Percentiles rank a stretch among this genome's conserved stretches.
These are phyloP conservation scores for Crypturellus tataupa DNA, from an alignment of 2,797 vertebrate genomes.

Conservation along the genomic window DNA sequence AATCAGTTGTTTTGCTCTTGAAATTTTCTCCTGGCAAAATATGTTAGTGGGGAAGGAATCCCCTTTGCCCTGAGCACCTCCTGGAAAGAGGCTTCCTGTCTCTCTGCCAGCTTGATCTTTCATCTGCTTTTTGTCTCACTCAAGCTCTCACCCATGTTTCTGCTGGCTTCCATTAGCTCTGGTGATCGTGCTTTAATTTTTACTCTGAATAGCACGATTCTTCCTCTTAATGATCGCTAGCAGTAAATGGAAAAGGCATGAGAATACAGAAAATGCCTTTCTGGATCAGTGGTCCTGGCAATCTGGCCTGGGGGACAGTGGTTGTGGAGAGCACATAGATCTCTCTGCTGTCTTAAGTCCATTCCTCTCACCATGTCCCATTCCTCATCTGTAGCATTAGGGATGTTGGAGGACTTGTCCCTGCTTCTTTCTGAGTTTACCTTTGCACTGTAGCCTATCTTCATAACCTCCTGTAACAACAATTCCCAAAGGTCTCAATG, in stretches of 20 bases:
- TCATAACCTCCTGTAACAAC: background rate
- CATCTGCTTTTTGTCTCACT: background rate
- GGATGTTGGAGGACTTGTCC: fast-evolving
- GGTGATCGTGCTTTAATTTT: background rate
- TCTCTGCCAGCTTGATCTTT: background rate
- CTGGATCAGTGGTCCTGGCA: background rate
- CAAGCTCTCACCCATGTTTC: background rate
- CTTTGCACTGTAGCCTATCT: background rate
- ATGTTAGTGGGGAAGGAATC: background rate
- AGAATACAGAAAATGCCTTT: background rate
- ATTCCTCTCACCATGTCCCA: fast-evolving
- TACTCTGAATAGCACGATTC: fast-evolving
- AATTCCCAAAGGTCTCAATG: background rate
- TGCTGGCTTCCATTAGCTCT: background rate
- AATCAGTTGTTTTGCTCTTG: background rate
- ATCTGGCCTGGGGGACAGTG: background rate
- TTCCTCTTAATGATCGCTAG: background rate
- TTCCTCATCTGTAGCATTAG: background rate
- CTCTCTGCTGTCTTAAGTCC: background rate
- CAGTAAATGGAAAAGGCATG: background rate
- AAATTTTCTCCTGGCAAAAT: background rate
- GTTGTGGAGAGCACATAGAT: background rate
- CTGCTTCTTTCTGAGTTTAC: background rate
- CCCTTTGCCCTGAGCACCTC: background rate
- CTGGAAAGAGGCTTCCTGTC: background rate